Evolutionary conservation across 2,113 vertebrate genomes (phyloP).

Genomic region (Felis chaus): DNA sequence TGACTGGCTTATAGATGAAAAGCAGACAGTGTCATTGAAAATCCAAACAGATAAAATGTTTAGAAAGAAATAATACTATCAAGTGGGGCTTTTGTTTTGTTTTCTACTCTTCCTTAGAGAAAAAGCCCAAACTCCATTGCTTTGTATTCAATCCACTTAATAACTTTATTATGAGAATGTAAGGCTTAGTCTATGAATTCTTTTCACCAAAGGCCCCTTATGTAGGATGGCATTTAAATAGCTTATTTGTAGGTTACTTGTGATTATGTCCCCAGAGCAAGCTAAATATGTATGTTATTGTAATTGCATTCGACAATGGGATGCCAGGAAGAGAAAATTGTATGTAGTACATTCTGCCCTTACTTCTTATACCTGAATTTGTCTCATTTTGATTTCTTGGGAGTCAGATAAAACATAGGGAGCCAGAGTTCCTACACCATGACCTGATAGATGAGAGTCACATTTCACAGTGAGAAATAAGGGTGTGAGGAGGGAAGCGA

Average conservation of each 20-base stretch:
- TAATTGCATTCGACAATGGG: not conserved
- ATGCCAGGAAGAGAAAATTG: not conserved
- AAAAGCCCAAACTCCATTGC: not conserved
- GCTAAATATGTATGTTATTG: not conserved
- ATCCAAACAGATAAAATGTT: not conserved
- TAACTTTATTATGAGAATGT: not conserved
- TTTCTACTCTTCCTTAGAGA: not conserved
- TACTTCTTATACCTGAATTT: not conserved
- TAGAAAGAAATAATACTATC: not conserved
- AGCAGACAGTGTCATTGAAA: not conserved
- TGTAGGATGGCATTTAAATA: not conserved
- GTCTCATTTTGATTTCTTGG: not conserved
- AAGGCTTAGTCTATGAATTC: not conserved
- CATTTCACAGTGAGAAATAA: not conserved
- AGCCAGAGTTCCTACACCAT: not conserved
- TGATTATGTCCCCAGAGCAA: not conserved
- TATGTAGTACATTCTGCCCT: not conserved
- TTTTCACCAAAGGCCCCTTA: not conserved
- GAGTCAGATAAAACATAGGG: not conserved
- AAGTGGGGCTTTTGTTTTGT: not conserved
- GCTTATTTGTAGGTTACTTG: not conserved
- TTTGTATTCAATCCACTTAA: not conserved
- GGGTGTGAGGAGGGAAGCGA: rapidly evolving
- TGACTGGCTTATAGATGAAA: not conserved
- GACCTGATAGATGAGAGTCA: not conserved